Evolutionary conservation across 2,888 invertebrate species (phyloP).

Genomic region (Xestia ashworthii): DNA sequence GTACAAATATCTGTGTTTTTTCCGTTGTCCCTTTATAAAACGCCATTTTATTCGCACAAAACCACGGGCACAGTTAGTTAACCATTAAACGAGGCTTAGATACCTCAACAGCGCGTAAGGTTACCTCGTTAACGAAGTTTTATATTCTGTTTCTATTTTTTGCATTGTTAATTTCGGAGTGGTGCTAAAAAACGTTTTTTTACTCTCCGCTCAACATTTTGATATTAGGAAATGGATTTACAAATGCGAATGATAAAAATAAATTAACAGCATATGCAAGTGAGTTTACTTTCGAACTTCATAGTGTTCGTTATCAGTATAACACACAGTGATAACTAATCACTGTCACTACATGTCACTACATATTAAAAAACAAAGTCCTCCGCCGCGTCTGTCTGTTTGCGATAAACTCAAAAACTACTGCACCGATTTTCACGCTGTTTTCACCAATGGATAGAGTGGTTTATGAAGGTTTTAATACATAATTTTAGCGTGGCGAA

Average conservation of each 20-base stretch:
- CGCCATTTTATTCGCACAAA: constrained; percentile 11
- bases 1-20: background rate
- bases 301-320: background rate
- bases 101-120: constrained; percentile 46
- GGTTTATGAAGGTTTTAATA: no score
- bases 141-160: constrained; percentile 39
- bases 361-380: no score
- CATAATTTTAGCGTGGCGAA: no score
- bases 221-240: background rate
- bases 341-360: no score
- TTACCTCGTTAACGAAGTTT: constrained; percentile 52
- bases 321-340: no score
- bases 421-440: no score
- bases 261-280: background rate
- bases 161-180: constrained; percentile 37
- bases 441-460: no score
- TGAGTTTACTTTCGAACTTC: background rate
- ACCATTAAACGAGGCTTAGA: constrained; percentile 46
- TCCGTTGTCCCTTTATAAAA: background rate
- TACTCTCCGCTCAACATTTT: constrained; percentile 1
- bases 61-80: constrained; percentile 23
- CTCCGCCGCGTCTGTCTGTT: no score
- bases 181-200: constrained; percentile 8
- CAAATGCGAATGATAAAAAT: background rate
- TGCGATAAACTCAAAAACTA: no score